Evolutionary conservation across 2,888 invertebrate genomes (phyloP), one percentile per base, ranked within the genome.

Genomic region (Cheiracanthium punctorium): DNA sequence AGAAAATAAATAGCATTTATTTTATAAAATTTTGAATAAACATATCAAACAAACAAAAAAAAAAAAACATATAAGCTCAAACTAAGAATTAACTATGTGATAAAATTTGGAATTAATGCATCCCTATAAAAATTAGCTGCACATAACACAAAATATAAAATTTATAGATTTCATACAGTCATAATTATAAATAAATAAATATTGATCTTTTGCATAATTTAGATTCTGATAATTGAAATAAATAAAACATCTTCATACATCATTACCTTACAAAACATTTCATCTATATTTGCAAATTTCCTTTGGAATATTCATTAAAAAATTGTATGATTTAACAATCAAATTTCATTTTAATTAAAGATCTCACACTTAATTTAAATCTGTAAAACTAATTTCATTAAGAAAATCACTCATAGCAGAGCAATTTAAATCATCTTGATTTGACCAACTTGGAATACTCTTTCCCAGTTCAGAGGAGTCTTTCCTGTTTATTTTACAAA

Each of bases 341-440:
- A 64, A 28, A 28, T 64, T 24, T 28, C 12, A n/a, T 52, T 1
- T 10, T 12, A 64, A 64, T 10, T 24, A 64, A 24, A 24, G 7
- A 20, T 28, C 1, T 69, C 32, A n/a, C n/a, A 33, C 17, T 33
- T 32, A 33, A 33, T 69, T 69, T 33, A 69, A 69, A n/a, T 69
- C 69, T 10, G 24, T 70, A 30, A 85, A 37, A 43, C 79, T 85
- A 32, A 85, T 41, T 12, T 79, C 84, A 70, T 80, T 85, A 20
- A 85, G 64, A 69, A 85, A 24, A 67, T 74, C 79, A 43, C 84
- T 85, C 17, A 85, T 17, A 30, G 52, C 69, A n/a, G 84, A 85
- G 43, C 79, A 79, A 43, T 79, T 80, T 24, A 79, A 58, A 30
- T 79, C 69, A n/a, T 85, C 84, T 8, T 33, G 52, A 32, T 41